phyloP scores from a whole-genome alignment of 2,888 invertebrate genomes.

The Tenodera sinensis region DNA sequence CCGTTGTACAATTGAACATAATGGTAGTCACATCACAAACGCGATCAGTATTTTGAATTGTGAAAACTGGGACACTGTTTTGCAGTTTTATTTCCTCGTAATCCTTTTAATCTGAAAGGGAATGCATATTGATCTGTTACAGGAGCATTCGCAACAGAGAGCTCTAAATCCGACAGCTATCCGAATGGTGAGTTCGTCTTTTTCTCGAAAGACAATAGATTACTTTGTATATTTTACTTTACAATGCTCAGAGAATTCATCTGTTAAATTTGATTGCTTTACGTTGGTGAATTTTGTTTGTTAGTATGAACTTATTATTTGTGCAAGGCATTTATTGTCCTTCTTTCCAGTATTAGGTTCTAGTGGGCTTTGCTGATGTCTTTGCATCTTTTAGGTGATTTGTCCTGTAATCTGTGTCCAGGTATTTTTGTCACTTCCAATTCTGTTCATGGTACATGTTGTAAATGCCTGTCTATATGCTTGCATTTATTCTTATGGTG shows the following conservation, averaged over 20 bases:
- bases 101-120: neutral
- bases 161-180: neutral
- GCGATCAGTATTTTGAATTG: too few species aligned
- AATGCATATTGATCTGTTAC: neutral
- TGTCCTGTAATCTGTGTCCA: neutral
- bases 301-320: neutral
- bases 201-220: neutral
- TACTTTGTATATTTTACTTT: neutral
- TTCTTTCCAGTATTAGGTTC: neutral
- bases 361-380: neutral
- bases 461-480: neutral
- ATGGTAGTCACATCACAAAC: neutral
- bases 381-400: too few species aligned
- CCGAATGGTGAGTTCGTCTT: neutral
- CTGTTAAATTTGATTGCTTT: neutral
- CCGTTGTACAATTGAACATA: neutral
- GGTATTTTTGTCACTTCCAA: neutral
- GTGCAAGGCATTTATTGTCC: neutral
- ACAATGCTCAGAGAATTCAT: neutral
- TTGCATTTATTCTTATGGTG: neutral
- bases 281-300: neutral
- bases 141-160: neutral
- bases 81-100: neutral
- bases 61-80: neutral
- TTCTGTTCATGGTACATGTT: neutral